Evolutionary conservation across 2,113 vertebrate species (phyloP).

Genomic region (Notechis scutatus): DNA sequence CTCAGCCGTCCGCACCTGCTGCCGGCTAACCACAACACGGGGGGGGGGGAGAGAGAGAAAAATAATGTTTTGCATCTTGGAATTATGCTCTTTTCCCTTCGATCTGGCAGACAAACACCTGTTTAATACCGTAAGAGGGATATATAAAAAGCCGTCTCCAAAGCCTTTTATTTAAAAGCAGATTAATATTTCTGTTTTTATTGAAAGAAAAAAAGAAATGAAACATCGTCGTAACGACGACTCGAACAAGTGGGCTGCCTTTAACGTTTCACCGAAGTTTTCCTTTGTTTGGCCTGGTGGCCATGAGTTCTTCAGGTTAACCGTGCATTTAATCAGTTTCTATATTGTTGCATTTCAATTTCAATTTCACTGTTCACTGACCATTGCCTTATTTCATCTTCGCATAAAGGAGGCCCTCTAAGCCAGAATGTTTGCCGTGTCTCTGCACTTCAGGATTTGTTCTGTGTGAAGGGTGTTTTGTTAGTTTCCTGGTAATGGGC

Average conservation of each 20-base stretch:
- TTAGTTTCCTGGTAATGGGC: constrained; percentile 36
- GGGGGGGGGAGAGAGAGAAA: no score
- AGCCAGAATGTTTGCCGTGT: background rate
- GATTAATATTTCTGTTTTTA: background rate
- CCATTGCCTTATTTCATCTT: constrained; percentile 42
- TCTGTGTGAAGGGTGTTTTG: background rate
- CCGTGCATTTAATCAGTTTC: constrained; percentile 66
- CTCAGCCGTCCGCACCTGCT: no score
- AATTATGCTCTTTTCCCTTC: background rate
- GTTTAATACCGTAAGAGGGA: background rate
- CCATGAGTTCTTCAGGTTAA: constrained; percentile 63
- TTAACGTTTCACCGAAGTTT: background rate
- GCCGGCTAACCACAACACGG: no score
- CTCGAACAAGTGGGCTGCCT: background rate
- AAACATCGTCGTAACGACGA: background rate
- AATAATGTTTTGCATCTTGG: rapidly evolving
- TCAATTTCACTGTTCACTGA: constrained; percentile 71
- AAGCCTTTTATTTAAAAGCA: background rate
- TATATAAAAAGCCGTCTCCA: background rate
- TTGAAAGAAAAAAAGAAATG: background rate
- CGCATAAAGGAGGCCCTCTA: constrained; percentile 32
- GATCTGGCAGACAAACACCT: background rate
- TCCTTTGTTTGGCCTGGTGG: constrained; percentile 40
- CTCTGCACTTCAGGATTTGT: background rate
- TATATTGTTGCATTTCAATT: constrained; percentile 69